Percentiles rank a stretch among this genome's conserved stretches.
These are phyloP conservation scores for Drosophila phalerata DNA, from an alignment of 2,888 invertebrate genomes.

Conservation along the genomic window DNA sequence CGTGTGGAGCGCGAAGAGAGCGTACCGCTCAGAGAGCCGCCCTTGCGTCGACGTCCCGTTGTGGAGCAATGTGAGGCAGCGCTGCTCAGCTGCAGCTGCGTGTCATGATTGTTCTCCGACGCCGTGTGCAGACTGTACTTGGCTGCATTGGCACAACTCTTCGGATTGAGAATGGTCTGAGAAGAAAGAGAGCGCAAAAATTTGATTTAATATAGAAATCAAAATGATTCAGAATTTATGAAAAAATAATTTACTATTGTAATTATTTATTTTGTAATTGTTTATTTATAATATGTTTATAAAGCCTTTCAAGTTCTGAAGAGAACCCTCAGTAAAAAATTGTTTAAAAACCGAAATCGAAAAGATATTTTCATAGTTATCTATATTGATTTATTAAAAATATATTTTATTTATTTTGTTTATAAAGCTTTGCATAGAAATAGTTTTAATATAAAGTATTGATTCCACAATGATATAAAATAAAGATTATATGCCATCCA, in stretches of 20 bases:
- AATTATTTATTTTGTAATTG: not conserved
- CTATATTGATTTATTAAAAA: constrained; percentile 3
- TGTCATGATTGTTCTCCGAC: constrained; percentile 89
- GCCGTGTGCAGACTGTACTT: constrained; percentile 79
- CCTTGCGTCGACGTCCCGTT: constrained; percentile 87
- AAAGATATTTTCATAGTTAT: not conserved
- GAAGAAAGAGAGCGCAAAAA: not conserved
- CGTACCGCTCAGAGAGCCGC: constrained; percentile 83
- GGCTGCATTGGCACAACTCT: constrained; percentile 79
- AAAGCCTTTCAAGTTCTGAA: not conserved
- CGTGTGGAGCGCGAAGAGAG: constrained; percentile 76
- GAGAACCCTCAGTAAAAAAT: not conserved
- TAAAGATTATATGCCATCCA: not conserved
- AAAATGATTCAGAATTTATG: too few species aligned
- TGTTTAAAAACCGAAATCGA: not conserved
- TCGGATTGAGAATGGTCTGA: constrained; percentile 85
- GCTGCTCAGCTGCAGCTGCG: constrained; percentile 91
- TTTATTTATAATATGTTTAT: not conserved
- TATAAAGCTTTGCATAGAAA: constrained; percentile 12
- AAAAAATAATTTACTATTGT: not conserved
- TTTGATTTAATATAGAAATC: not conserved
- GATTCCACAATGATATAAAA: not conserved
- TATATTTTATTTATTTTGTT: constrained; percentile 1
- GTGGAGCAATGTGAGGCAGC: constrained; percentile 85
- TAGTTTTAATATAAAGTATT: not conserved